Base-by-base conservation (phyloP, 1,140 invertebrate species). In the Hylaeus volcanicus region DNA sequence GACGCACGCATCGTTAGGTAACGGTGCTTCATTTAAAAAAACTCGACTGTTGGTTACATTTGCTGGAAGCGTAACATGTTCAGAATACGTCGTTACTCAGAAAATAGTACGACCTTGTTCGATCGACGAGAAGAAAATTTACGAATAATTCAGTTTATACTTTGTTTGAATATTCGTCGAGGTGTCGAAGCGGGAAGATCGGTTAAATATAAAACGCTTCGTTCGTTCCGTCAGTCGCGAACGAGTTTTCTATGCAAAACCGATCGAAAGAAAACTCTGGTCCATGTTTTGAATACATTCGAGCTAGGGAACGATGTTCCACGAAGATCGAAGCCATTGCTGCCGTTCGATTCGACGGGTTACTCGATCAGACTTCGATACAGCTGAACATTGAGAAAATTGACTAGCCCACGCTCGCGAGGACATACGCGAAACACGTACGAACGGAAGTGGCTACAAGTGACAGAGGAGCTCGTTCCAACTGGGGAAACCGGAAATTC, bases 311-410 rank as follows among this genome's bases (percentile, higher is more conserved):
- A 11, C 12, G 56, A 48, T 14, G 14, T 51, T 41, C 41, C 48
- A 8, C 39, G 15, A 39, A 8, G n/a, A 45, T 39, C 1, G 5
- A 37, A 12, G 1, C 51, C 69, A 11, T 64, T 79, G 69, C 74
- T 60, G 72, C 76, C 66, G 71, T 69, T 87, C 73, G 79, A 88
- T 88, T 77, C 79, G 86, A 82, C 78, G 81, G 79, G 78, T 76
- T 81, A 81, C 86, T 80, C 73, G 78, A 58, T 9, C 63, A 56
- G 65, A 79, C 82, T 78, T 58, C 76, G 68, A 83, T 84, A 82
- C 63, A 72, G 11, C 11, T n/a, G 71, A 48, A 39, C 58, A 68
- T n/a, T 66, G 6, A 65, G 5, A 53, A 37, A 8, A 56, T 45
- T 48, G 14, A 53, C 26, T 9, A 60, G 6, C 1, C 1, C 4